phyloP scores from a whole-genome alignment of 2,113 vertebrate species.

The Ochotona curzoniae region DNA sequence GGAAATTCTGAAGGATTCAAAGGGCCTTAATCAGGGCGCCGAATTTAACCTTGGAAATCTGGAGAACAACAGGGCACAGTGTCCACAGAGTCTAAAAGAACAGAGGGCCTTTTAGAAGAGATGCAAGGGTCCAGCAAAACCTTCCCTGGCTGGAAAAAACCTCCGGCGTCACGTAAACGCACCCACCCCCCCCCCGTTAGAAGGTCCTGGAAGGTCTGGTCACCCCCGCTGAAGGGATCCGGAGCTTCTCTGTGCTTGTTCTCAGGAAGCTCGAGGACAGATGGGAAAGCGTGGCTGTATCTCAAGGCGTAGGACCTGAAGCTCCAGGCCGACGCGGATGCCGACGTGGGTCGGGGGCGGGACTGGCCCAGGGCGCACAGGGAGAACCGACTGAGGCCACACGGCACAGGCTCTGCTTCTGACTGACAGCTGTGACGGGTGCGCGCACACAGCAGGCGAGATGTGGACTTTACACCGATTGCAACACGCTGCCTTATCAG shows the following conservation, averaged over 20 bases:
- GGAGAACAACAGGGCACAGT: conserved; percentile 70
- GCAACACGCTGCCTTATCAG: conserved; percentile 62
- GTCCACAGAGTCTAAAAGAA: conserved; percentile 51
- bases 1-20: conserved; percentile 41
- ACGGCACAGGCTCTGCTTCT: not conserved
- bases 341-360: not conserved
- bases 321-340: not conserved
- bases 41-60: conserved; percentile 63
- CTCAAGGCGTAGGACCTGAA: not conserved
- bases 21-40: conserved; percentile 29
- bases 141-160: not conserved
- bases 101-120: conserved; percentile 63
- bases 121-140: conserved; percentile 23
- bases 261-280: not conserved
- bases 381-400: not conserved
- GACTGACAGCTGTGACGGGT: conserved; percentile 48
- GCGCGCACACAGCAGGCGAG: conserved; percentile 57
- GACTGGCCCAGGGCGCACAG: not conserved
- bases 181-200: not conserved
- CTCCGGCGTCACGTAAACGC: not conserved
- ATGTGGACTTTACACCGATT: conserved; percentile 69
- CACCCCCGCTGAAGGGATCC: not conserved
- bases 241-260: not conserved
- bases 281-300: not conserved
- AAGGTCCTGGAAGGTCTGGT: not conserved